phyloP scores from a whole-genome alignment of 1,140 invertebrate genomes.

The Bombus haemorrhoidalis region DNA sequence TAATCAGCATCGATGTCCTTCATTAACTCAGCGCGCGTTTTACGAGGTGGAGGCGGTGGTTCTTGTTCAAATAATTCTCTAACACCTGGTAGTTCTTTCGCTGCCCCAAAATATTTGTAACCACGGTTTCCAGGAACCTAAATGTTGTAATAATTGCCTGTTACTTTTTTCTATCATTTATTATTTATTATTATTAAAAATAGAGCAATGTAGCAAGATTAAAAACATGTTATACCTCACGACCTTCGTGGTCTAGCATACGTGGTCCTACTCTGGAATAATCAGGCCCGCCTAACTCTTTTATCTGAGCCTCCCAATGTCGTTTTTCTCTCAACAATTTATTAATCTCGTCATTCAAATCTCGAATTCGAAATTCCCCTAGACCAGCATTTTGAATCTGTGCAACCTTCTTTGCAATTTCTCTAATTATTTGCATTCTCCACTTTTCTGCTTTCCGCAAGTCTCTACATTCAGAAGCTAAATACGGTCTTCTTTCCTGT shows the following conservation, averaged over 20 bases:
- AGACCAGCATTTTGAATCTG: slow-evolving; percentile 99
- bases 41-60: slow-evolving; percentile 92
- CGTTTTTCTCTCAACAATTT: slow-evolving; percentile 97
- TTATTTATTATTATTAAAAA: not conserved
- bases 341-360: slow-evolving; percentile 99
- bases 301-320: slow-evolving; percentile 99
- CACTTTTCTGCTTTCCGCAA: slow-evolving; percentile 96
- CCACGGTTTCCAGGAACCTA: slow-evolving; percentile 96
- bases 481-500: slow-evolving; percentile 93
- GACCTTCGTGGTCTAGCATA: slow-evolving; percentile 97
- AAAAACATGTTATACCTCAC: slow-evolving; percentile 85
- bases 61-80: slow-evolving; percentile 98
- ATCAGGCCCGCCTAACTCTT: slow-evolving; percentile 97
- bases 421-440: slow-evolving; percentile 97
- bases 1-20: slow-evolving; percentile 99
- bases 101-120: slow-evolving; percentile 99
- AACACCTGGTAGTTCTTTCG: slow-evolving; percentile 98
- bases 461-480: slow-evolving; percentile 96
- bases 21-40: slow-evolving; percentile 98
- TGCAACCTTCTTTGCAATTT: slow-evolving; percentile 99
- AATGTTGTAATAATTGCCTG: not conserved
- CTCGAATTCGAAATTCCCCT: slow-evolving; percentile 98
- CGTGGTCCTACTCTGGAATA: slow-evolving; percentile 95
- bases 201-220: not conserved
- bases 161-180: not conserved